These are phyloP conservation scores for Paedocypris micromegethes DNA, from an alignment of 2,797 vertebrate species.

Conservation along the genomic window DNA sequence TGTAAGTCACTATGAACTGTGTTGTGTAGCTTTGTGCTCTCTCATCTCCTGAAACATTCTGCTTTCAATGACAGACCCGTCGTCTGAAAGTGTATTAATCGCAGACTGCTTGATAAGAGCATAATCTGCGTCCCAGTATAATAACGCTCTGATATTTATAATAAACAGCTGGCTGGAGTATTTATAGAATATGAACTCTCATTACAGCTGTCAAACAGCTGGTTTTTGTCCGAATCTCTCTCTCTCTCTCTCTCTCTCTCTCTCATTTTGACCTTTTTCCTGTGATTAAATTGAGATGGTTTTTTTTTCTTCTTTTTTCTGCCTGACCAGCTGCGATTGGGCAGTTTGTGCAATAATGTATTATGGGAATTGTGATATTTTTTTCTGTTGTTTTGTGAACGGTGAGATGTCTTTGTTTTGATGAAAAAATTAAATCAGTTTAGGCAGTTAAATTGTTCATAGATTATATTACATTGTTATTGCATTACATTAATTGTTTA, in stretches of 20 bases:
- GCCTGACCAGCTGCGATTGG: too few relatives aligned
- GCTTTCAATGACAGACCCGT: slow-evolving; percentile 31
- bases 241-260: slow-evolving; percentile 17
- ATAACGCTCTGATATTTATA: slow-evolving; percentile 72
- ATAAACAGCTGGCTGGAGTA: slow-evolving; percentile 72
- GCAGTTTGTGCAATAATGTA: too few relatives aligned
- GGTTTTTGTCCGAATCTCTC: slow-evolving; percentile 54
- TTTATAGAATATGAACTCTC: slow-evolving; percentile 80
- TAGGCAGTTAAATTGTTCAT: too few relatives aligned
- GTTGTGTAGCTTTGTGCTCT: slow-evolving; percentile 35
- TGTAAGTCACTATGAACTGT: slow-evolving; percentile 52
- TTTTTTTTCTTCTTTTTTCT: too few relatives aligned
- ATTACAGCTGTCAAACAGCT: slow-evolving; percentile 74
- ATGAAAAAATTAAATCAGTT: too few relatives aligned
- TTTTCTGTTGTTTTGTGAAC: too few relatives aligned
- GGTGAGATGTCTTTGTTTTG: too few relatives aligned
- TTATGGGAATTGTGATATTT: too few relatives aligned
- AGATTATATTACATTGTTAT: too few relatives aligned
- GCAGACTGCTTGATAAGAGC: slow-evolving; percentile 54
- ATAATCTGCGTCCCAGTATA: slow-evolving; percentile 60
- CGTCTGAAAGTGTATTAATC: slow-evolving; percentile 55
- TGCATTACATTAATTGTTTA: too few relatives aligned
- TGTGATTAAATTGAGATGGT: not conserved
- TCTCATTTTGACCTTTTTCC: slow-evolving; percentile 24
- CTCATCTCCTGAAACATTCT: slow-evolving; percentile 26